phyloP scores from a whole-genome alignment of 2,888 invertebrate species.

The Sphaerophoria rueppellii region DNA sequence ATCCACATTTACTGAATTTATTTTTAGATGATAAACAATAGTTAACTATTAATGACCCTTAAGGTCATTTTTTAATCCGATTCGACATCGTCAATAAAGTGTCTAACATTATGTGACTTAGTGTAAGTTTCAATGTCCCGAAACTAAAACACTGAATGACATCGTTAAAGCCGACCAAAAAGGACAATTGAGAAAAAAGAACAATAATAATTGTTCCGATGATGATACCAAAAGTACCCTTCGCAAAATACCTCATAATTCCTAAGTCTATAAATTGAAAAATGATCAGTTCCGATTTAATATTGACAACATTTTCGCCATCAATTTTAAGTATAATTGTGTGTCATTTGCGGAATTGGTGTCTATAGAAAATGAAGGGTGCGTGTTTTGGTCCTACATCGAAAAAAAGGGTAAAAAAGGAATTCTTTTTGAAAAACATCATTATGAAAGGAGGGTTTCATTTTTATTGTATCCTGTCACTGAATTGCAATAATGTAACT shows the following conservation, averaged over 20 bases:
- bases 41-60: too few species aligned
- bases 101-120: not conserved
- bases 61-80: too few species aligned
- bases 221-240: conserved; percentile 40
- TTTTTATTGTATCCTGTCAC: conserved; percentile 38
- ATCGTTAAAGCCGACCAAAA: conserved; percentile 13
- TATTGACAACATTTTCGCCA: conserved; percentile 71
- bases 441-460: conserved; percentile 54
- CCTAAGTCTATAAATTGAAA: conserved; percentile 54
- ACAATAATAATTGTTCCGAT: conserved; percentile 24
- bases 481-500: conserved; percentile 42
- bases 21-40: too few species aligned
- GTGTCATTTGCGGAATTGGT: conserved; percentile 64
- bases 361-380: conserved; percentile 34
- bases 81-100: too few species aligned
- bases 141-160: not conserved
- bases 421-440: conserved; percentile 39
- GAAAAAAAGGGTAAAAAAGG: conserved; percentile 52
- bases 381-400: conserved; percentile 18
- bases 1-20: too few species aligned
- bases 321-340: conserved; percentile 72
- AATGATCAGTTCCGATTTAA: conserved; percentile 67
- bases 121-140: not conserved
- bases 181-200: not conserved
- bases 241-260: conserved; percentile 2